Percentiles rank a stretch among this genome's conserved stretches.
Conservation (phyloP, 2,888 invertebrate species). For the Hypena proboscidalis region DNA sequence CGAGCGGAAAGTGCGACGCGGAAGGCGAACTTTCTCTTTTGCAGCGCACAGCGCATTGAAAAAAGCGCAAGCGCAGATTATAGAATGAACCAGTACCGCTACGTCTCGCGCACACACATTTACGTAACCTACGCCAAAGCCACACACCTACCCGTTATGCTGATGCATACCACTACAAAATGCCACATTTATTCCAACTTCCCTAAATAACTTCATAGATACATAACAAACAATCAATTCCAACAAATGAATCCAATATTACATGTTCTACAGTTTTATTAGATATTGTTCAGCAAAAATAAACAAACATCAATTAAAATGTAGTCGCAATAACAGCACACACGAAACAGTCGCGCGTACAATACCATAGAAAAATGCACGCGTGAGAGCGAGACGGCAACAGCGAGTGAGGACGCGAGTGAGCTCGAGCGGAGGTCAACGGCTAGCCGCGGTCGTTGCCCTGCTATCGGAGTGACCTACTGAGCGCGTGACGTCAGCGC, state of each 20-base stretch:
- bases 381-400: constrained; percentile 68
- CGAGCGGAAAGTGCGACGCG: constrained; percentile 82
- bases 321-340: constrained; percentile 61
- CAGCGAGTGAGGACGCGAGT: constrained; percentile 76
- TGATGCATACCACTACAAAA: constrained; percentile 25
- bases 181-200: constrained; percentile 7
- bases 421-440: constrained; percentile 83
- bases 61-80: constrained; percentile 59
- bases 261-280: constrained; percentile 31
- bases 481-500: constrained; percentile 85
- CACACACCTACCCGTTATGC: constrained; percentile 28
- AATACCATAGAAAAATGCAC: constrained; percentile 68
- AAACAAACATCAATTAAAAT: constrained; percentile 61
- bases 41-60: constrained; percentile 59
- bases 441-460: constrained; percentile 86
- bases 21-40: constrained; percentile 84
- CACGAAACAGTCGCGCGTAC: constrained; percentile 64
- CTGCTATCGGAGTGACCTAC: constrained; percentile 86
- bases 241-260: constrained; percentile 28
- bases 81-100: constrained; percentile 46
- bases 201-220: constrained; percentile 14
- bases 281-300: constrained; percentile 49
- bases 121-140: constrained; percentile 37
- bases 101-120: constrained; percentile 40
- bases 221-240: constrained; percentile 10